These are phyloP conservation scores for Thaumetopoea pityocampa DNA, from an alignment of 1,140 invertebrate genomes.

Conservation along the genomic window DNA sequence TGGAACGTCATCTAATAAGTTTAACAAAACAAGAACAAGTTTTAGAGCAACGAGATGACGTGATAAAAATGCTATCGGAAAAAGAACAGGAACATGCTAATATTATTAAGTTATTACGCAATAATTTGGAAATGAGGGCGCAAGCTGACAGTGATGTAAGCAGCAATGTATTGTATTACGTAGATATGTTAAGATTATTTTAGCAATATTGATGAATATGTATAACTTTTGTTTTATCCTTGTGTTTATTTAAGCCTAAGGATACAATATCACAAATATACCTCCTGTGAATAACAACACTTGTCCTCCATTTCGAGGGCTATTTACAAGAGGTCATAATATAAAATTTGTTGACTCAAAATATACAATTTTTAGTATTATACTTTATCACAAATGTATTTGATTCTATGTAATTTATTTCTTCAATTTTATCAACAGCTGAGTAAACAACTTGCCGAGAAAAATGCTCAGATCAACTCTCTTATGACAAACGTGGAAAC, in stretches of 20 bases:
- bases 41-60: slow-evolving; percentile 37
- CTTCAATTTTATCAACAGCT: slow-evolving; percentile 35
- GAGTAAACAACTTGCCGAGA: slow-evolving; percentile 40
- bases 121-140: slow-evolving; percentile 39
- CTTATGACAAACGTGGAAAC: slow-evolving; percentile 42
- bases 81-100: slow-evolving; percentile 54
- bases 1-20: slow-evolving; percentile 29
- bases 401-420: not conserved
- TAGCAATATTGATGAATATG: not conserved
- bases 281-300: too few relatives aligned
- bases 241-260: too few relatives aligned
- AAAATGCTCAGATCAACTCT: slow-evolving; percentile 45
- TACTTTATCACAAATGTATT: too few relatives aligned
- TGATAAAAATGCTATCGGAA: slow-evolving; percentile 44
- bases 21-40: slow-evolving; percentile 32
- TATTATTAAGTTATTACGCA: slow-evolving; percentile 43
- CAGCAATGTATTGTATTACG: not conserved
- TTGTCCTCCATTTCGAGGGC: too few relatives aligned
- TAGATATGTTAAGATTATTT: not conserved
- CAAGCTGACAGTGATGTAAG: slow-evolving; percentile 38
- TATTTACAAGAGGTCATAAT: too few relatives aligned
- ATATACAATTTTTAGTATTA: too few relatives aligned
- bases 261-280: too few relatives aligned
- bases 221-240: not conserved
- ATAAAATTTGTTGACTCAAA: too few relatives aligned